Base-by-base conservation (phyloP, 2,797 vertebrate genomes). In the Meda fulgida region DNA sequence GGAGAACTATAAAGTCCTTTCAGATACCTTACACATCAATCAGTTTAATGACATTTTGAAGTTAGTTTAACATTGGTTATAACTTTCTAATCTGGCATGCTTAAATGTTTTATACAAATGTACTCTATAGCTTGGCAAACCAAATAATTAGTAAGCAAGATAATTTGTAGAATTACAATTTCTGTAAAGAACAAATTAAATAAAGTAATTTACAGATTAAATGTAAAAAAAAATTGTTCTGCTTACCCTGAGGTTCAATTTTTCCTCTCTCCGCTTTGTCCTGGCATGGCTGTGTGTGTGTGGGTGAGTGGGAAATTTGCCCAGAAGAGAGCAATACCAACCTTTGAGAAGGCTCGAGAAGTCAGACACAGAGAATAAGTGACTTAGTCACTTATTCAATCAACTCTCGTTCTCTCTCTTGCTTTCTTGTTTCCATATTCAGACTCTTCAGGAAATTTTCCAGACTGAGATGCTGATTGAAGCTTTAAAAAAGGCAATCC, bases 401-500 rank as follows among this genome's bases (percentile, higher is more conserved):
- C 19, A 60, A 58, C 34, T 26, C 14, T 40, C 9, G 40, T 55
- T 82, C 58, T 65, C 31, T 36, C 5, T 43, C 26, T 69, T 69
- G 46, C 14, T 34, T 58, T 14, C 13, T 38, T 48, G 55, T 69
- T 84, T 55, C 51, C 16, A 76, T 2, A 29, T 51, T 26, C 87
- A 99, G 98, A 98, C 96, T 0, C 93, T 98, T 23, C 96, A 97
- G 91, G 97, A 98, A 92, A 97, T 99, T 84, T 98, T 97, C 91
- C 96, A 98, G 91, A 95, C 95, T 0, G 97, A 99, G 92, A 95
- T 96, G 91, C 93, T 95, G 81, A 97, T 98, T 9, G 96, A 97
- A 80, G 94, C 94, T 36, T 91, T 99, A 87, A 96, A 91, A 84
- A 97, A 95, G 89, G 96, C 97, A 80, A 94, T 99, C 81, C 92